Conservation (phyloP, 2,113 vertebrate genomes). For the Enhydra lutris region DNA sequence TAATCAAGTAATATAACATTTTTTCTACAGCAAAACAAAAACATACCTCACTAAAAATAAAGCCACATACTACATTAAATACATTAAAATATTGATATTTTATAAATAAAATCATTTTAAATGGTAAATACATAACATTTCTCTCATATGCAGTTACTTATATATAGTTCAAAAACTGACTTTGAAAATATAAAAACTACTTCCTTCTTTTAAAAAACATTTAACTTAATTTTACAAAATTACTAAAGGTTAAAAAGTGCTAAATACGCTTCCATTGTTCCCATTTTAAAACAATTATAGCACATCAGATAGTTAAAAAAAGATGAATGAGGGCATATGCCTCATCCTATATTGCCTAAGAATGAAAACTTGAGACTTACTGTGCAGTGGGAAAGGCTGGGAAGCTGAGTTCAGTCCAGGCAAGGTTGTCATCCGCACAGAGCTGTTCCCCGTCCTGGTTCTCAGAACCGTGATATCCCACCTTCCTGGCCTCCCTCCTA, state of each 20-base stretch:
- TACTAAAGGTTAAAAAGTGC: slow-evolving; percentile 72
- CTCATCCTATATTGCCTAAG: neutral
- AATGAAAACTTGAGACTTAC: neutral
- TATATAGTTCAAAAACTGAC: neutral
- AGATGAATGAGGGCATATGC: neutral
- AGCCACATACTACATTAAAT: slow-evolving; percentile 45
- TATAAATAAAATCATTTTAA: slow-evolving; percentile 68
- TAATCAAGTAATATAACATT: neutral
- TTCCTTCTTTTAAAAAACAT: slow-evolving; percentile 40
- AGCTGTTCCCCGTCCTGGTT: neutral
- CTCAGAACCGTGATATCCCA: neutral
- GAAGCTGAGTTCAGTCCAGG: neutral
- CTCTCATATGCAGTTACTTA: slow-evolving; percentile 3
- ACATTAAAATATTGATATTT: slow-evolving; percentile 56
- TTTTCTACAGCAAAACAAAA: slow-evolving; percentile 56
- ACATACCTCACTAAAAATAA: neutral
- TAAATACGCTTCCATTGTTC: slow-evolving; percentile 42
- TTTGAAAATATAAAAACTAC: slow-evolving; percentile 56
- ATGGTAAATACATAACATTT: slow-evolving; percentile 40
- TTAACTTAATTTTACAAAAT: slow-evolving; percentile 65
- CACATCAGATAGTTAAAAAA: neutral
- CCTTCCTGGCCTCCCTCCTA: neutral
- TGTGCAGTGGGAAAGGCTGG: neutral
- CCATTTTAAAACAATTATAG: neutral
- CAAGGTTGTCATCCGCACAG: neutral